Evolutionary conservation across 1,140 invertebrate species (phyloP), one percentile per base, ranked within the genome.

Genomic region (Octopus bimaculoides): DNA sequence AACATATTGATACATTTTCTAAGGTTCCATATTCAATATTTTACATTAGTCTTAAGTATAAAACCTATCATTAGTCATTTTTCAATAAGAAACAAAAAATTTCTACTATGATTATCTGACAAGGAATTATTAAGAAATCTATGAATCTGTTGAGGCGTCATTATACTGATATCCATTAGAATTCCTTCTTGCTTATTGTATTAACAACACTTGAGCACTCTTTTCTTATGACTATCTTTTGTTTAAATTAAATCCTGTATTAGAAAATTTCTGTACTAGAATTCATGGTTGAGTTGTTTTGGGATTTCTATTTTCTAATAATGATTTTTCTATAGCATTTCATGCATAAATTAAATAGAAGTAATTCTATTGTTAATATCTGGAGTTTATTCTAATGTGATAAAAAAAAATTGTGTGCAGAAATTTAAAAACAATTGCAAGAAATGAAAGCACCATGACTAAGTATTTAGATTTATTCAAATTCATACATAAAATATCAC

Each of bases 261-360:
- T 71, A 20, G 26, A 6, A 71, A 71, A 14, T 8, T 71, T 71
- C 66, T 71, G 9, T 14, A n/a, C 17, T n/a, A 14, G 66, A 71
- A 71, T 71, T 71, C 14, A 71, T 20, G 66, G 66, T 20, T 71
- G 66, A 71, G 17, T 71, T 14, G 66, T 5, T 14, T 14, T 8
- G 66, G 26, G 66, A 71, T 71, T 71, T 71, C 17, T 71, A 20
- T 20, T 41, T 5, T 71, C 66, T 71, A 71, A 71, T 71, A 71
- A 71, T 71, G 66, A 71, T 71, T 71, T 71, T 20, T 71, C 66
- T 71, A 71, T 71, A 71, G 66, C 66, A 71, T 71, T 71, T 71
- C 66, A 71, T 71, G 26, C 66, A 71, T 71, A 71, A 71, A 71
- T 71, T 71, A 71, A 71, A 71, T 71, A 71, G 66, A 71, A 71